These are phyloP conservation scores for Coregonus clupeaformis DNA, from an alignment of 2,113 vertebrate genomes.

Conservation along the genomic window DNA sequence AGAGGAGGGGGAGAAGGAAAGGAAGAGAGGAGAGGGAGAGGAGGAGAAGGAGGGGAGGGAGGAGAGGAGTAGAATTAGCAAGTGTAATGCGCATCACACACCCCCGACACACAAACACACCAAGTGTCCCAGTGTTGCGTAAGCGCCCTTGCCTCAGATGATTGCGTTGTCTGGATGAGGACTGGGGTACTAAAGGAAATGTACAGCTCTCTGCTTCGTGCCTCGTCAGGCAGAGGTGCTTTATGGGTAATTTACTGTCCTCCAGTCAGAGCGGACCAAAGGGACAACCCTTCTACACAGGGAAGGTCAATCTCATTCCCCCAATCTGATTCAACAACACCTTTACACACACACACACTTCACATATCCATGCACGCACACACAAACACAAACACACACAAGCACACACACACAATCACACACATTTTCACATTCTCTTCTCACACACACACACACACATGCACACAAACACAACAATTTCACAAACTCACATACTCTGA, in stretches of 20 bases:
- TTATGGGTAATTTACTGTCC: constrained; percentile 65
- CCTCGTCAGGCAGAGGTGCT: constrained; percentile 49
- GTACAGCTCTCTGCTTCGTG: constrained; percentile 40
- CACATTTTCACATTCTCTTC: too few relatives aligned
- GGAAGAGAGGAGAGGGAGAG: background rate
- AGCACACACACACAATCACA: background rate
- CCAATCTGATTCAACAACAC: constrained; percentile 18
- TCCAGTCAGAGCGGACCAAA: constrained; percentile 35
- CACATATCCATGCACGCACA: background rate
- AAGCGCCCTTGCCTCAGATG: constrained; percentile 19
- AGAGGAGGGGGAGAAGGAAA: background rate
- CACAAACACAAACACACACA: background rate
- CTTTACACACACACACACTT: constrained; percentile 17
- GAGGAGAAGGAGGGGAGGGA: background rate
- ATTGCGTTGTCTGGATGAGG: constrained; percentile 49
- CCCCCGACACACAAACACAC: background rate
- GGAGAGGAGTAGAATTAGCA: background rate
- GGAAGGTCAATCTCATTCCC: constrained; percentile 60
- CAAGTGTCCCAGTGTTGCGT: background rate
- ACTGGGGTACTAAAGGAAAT: constrained; percentile 62
- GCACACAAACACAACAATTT: too few relatives aligned
- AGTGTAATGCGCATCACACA: background rate
- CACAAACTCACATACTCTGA: background rate
- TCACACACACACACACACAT: too few relatives aligned
- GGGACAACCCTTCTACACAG: constrained; percentile 28